Percentiles rank a stretch among this genome's conserved stretches.
These are phyloP conservation scores for Slavum lentiscoides DNA, from an alignment of 2,888 invertebrate genomes.

Conservation along the genomic window DNA sequence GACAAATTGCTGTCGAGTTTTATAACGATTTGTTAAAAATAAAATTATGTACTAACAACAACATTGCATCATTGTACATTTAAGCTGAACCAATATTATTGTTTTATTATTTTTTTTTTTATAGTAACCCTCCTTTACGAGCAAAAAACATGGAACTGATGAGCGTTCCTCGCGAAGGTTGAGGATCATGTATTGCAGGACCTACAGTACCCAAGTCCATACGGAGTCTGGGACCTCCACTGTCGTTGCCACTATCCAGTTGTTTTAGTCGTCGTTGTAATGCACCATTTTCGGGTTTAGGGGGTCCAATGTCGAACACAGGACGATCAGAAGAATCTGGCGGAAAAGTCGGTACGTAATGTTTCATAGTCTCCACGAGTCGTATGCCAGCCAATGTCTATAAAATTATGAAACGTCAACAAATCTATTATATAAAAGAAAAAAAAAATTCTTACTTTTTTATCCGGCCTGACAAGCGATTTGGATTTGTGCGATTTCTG, in stretches of 20 bases:
- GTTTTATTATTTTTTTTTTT: slow-evolving; percentile 57
- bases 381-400: slow-evolving; percentile 63
- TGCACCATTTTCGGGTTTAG: slow-evolving; percentile 66
- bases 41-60: slow-evolving; percentile 32
- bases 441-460: slow-evolving; percentile 57
- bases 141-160: slow-evolving; percentile 77
- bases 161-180: slow-evolving; percentile 69
- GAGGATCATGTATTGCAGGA: slow-evolving; percentile 32
- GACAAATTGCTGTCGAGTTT: slow-evolving; percentile 2
- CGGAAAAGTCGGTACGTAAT: slow-evolving; percentile 55
- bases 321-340: slow-evolving; percentile 56
- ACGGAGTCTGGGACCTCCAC: slow-evolving; percentile 65
- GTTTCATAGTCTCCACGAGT: slow-evolving; percentile 70
- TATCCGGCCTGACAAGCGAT: slow-evolving; percentile 57
- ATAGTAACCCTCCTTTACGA: slow-evolving; percentile 80
- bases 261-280: slow-evolving; percentile 61
- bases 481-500: slow-evolving; percentile 54
- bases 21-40: slow-evolving; percentile 13
- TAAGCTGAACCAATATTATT: not conserved
- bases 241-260: slow-evolving; percentile 61
- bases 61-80: slow-evolving; percentile 33
- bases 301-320: slow-evolving; percentile 61
- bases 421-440: not conserved
- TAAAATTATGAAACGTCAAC: slow-evolving; percentile 32
- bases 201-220: slow-evolving; percentile 61